Conservation (phyloP, 2,113 vertebrate species). For the Cervus canadensis region DNA sequence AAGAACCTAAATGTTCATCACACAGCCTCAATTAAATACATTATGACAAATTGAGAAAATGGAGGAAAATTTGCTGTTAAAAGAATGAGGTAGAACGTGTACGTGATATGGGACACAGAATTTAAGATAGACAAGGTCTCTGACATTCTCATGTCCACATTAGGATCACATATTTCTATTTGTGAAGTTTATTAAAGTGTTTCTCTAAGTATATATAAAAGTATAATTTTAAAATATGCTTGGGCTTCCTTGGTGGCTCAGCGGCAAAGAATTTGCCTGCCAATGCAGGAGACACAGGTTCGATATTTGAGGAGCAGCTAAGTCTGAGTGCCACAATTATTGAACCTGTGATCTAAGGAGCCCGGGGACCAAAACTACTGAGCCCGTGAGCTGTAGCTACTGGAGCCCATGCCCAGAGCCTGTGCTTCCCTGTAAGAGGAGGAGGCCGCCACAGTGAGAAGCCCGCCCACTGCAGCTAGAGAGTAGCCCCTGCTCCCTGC, state of each 20-base stretch:
- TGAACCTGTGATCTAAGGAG: not conserved
- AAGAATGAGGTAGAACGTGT: not conserved
- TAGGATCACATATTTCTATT: not conserved
- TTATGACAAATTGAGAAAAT: not conserved
- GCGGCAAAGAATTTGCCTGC: not conserved
- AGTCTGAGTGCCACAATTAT: not conserved
- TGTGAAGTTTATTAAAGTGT: not conserved
- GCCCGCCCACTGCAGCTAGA: not conserved
- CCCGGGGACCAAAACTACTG: not conserved
- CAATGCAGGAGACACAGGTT: not conserved
- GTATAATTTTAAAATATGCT: not conserved
- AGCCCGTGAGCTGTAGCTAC: not conserved
- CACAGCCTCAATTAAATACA: not conserved
- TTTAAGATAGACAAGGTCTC: not conserved
- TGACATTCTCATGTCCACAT: not conserved
- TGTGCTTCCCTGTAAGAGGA: not conserved
- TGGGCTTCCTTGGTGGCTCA: not conserved
- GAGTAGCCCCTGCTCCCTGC: not conserved
- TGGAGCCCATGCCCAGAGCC: not conserved
- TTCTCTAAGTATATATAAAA: not conserved
- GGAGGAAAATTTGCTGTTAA: not conserved
- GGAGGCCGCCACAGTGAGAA: not conserved
- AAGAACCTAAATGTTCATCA: not conserved
- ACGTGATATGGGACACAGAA: not conserved
- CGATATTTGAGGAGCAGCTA: not conserved